These are phyloP conservation scores for Microctonus brassicae DNA, from an alignment of 2,888 invertebrate genomes.

Conservation along the genomic window DNA sequence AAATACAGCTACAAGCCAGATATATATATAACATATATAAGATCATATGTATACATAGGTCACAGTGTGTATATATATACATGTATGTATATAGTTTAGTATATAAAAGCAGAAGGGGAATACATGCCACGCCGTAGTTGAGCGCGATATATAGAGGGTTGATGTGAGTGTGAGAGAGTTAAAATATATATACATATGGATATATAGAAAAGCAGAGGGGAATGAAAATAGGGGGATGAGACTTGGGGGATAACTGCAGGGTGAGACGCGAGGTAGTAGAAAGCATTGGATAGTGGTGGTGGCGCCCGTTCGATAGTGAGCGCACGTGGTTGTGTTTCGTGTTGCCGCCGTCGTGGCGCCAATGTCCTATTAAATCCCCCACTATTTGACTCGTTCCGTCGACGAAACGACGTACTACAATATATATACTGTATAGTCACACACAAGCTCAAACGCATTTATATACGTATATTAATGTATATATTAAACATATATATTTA, in stretches of 20 bases:
- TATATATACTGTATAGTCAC: not conserved
- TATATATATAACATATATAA: conserved; percentile 34
- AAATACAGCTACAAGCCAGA: conserved; percentile 52
- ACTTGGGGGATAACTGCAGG: conserved; percentile 36
- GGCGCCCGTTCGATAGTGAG: conserved; percentile 66
- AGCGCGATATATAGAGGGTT: conserved; percentile 48
- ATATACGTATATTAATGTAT: conserved; percentile 25
- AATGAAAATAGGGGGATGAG: conserved; percentile 31
- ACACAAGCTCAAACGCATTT: conserved; percentile 16
- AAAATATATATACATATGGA: conserved; percentile 32
- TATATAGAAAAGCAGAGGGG: conserved; percentile 26
- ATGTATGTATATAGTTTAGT: conserved; percentile 10
- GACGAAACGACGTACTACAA: conserved; percentile 7
- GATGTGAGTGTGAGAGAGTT: conserved; percentile 30
- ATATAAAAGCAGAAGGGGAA: conserved; percentile 23
- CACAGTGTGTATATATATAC: conserved; percentile 44
- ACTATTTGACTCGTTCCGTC: conserved; percentile 25
- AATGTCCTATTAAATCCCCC: conserved; percentile 61
- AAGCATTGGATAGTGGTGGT: conserved; percentile 49
- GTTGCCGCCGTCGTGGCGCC: conserved; percentile 67
- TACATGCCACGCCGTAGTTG: conserved; percentile 56
- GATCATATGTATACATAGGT: conserved; percentile 24
- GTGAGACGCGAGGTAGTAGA: conserved; percentile 43
- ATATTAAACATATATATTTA: not conserved
- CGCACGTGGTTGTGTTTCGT: conserved; percentile 67